Evolutionary conservation across 2,888 invertebrate species (phyloP).

Genomic region (Polia nebulosa): DNA sequence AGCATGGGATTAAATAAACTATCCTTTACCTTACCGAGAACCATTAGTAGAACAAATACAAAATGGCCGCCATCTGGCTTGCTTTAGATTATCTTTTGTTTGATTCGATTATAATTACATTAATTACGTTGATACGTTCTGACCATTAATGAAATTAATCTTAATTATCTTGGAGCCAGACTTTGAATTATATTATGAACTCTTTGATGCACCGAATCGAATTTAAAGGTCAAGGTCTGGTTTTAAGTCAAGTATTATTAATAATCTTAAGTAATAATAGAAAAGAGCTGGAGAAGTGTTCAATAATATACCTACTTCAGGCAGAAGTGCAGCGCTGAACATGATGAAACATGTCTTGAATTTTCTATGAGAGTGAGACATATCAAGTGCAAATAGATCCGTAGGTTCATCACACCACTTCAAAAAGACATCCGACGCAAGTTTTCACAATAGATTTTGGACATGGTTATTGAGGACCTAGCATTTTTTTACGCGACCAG

Average conservation of each 20-base stretch:
- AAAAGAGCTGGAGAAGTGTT: no score
- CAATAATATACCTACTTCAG: no score
- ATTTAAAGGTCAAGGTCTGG: background rate
- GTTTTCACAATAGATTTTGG: no score
- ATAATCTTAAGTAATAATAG: no score
- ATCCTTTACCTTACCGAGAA: slow-evolving; percentile 45
- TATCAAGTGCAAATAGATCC: no score
- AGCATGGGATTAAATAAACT: slow-evolving; percentile 29
- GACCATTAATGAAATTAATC: slow-evolving; percentile 1
- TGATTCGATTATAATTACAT: slow-evolving; percentile 34
- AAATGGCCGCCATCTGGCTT: slow-evolving; percentile 34
- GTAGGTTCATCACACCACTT: no score
- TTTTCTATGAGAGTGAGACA: no score
- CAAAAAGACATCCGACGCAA: no score
- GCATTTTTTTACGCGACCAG: no score
- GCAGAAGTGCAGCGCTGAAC: no score
- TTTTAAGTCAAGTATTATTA: background rate
- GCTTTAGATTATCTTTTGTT: slow-evolving; percentile 49
- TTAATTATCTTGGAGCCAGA: background rate
- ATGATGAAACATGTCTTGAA: no score
- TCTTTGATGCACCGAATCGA: background rate
- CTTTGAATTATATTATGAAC: background rate
- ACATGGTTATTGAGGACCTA: no score
- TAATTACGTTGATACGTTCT: background rate
- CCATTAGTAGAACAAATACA: slow-evolving; percentile 58